These are phyloP conservation scores for Gasterosteus nipponicus DNA, from an alignment of 2,113 vertebrate species.

Conservation along the genomic window DNA sequence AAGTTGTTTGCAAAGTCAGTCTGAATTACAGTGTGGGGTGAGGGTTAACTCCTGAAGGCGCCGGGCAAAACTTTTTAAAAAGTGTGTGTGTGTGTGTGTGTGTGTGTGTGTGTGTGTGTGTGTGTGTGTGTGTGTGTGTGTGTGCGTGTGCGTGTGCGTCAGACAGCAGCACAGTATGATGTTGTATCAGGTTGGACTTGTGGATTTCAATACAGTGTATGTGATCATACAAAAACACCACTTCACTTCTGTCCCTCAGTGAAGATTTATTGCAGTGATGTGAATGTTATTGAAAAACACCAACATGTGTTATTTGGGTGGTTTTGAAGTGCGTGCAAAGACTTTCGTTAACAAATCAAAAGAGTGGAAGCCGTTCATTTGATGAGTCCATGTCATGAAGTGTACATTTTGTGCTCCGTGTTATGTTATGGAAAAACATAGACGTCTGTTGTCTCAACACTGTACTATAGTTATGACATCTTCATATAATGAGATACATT, in stretches of 20 bases:
- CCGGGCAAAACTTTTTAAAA: conserved; percentile 63
- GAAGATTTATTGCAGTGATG: background rate
- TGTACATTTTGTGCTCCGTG: background rate
- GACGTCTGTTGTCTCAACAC: background rate
- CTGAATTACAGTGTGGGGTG: conserved; percentile 69
- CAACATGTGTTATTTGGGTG: background rate
- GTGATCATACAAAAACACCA: background rate
- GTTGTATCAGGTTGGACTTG: background rate
- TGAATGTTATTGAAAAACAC: background rate
- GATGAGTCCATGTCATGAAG: background rate
- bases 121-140: conserved; percentile 8
- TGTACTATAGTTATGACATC: no score
- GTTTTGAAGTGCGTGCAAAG: no score
- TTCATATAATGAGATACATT: background rate
- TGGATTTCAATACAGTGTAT: background rate
- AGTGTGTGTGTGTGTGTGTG: conserved; percentile 38
- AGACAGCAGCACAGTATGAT: conserved; percentile 14
- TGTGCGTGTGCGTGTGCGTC: background rate
- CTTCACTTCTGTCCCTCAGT: background rate
- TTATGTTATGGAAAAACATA: background rate
- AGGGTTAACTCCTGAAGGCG: conserved; percentile 67
- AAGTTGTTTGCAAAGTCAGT: conserved; percentile 80
- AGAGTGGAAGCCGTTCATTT: background rate
- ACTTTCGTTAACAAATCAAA: no score
- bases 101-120: background rate